Percentiles rank a stretch among this genome's conserved stretches.
These are phyloP conservation scores for Riparia riparia DNA, from an alignment of 2,113 vertebrate species.

Conservation along the genomic window DNA sequence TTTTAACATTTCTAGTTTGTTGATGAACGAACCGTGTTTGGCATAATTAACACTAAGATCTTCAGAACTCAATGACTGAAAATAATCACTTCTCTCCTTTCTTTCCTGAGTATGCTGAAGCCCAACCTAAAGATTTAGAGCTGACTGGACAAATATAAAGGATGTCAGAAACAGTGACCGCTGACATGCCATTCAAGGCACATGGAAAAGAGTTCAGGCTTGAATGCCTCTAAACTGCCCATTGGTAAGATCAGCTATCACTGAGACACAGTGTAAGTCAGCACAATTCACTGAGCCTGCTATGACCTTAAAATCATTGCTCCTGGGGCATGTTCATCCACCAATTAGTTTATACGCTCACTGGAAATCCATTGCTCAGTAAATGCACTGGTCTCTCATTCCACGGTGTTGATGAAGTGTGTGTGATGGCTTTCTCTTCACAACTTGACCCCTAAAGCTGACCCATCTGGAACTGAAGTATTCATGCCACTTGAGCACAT, in stretches of 20 bases:
- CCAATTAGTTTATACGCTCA: constrained; percentile 85
- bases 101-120: constrained; percentile 84
- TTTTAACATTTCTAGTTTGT: constrained; percentile 82
- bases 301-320: constrained; percentile 90
- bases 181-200: constrained; percentile 89
- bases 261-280: constrained; percentile 85
- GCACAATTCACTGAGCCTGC: constrained; percentile 89
- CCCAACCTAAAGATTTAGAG: constrained; percentile 90
- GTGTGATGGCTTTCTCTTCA: constrained; percentile 86
- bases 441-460: constrained; percentile 81
- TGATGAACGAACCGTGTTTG: constrained; percentile 85
- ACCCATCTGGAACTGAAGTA: constrained; percentile 79
- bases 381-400: constrained; percentile 83
- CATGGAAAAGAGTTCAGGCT: constrained; percentile 86
- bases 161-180: constrained; percentile 87
- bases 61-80: constrained; percentile 93
- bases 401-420: constrained; percentile 87
- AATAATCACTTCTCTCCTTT: constrained; percentile 93
- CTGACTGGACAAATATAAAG: constrained; percentile 95
- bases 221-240: constrained; percentile 86
- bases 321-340: constrained; percentile 85
- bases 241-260: constrained; percentile 92
- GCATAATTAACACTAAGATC: constrained; percentile 90
- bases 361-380: constrained; percentile 81
- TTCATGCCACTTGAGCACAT: constrained; percentile 78